Percentiles rank a stretch among this genome's conserved stretches.
These are phyloP conservation scores for Hetaerina titia DNA, from an alignment of 2,888 invertebrate species.

Conservation along the genomic window DNA sequence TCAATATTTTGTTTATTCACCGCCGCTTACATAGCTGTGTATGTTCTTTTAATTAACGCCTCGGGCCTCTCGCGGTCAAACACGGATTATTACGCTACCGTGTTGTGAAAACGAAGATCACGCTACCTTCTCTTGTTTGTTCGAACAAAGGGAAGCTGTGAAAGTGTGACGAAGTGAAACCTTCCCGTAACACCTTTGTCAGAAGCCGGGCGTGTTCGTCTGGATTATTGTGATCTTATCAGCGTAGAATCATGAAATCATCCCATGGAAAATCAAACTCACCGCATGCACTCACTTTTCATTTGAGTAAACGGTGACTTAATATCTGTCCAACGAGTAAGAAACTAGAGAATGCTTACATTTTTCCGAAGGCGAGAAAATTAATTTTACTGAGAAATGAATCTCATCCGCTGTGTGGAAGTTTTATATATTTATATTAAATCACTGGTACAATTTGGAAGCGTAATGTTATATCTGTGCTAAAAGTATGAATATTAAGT, in stretches of 20 bases:
- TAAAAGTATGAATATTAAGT: no score
- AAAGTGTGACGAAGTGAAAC: constrained; percentile 26
- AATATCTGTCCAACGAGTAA: not conserved
- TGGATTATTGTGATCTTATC: not conserved
- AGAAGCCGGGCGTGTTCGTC: not conserved
- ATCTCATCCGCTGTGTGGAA: no score
- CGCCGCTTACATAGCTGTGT: not conserved
- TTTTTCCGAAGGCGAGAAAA: not conserved
- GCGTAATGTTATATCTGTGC: no score
- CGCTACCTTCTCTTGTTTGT: not conserved
- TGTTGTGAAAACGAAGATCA: constrained; percentile 19
- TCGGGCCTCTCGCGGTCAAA: not conserved
- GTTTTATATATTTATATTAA: no score
- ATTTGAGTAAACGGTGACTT: not conserved
- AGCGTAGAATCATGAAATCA: not conserved
- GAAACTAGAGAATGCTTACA: not conserved
- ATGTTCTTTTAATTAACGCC: not conserved
- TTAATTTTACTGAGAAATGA: no score
- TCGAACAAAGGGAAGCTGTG: constrained; percentile 16
- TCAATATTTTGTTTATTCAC: not conserved
- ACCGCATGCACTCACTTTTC: not conserved
- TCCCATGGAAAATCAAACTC: not conserved
- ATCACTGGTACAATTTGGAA: no score
- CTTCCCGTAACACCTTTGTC: not conserved
- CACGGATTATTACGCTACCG: not conserved